A percentile compares a stretch with the other conserved stretches of the same genome.
These are phyloP conservation scores for Cryptoblepharus egeriae DNA, from an alignment of 2,797 vertebrate species.

Conservation along the genomic window DNA sequence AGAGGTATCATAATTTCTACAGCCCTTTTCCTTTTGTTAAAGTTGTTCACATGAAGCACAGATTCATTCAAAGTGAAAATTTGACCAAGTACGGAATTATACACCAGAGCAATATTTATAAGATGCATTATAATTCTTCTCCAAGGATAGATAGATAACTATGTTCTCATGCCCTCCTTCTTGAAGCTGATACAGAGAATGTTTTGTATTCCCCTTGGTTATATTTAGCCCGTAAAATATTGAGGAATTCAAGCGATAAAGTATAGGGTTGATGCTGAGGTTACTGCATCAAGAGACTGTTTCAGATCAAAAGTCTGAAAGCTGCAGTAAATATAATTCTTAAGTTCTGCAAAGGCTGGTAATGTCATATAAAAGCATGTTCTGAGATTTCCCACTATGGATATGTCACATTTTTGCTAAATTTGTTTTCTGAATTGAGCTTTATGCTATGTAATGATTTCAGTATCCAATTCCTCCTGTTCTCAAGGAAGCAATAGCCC, in stretches of 20 bases:
- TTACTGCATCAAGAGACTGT: conserved; percentile 33
- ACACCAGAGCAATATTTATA: conserved; percentile 78
- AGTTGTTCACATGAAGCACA: conserved; percentile 62
- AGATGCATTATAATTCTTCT: conserved; percentile 72
- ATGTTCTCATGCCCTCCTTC: conserved; percentile 60
- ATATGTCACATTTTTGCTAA: not conserved
- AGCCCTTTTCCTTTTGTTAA: conserved; percentile 61
- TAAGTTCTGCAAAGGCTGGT: not conserved
- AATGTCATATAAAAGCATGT: not conserved
- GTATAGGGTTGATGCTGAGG: conserved; percentile 32
- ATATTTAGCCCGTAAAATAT: conserved; percentile 46
- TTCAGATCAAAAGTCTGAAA: conserved; percentile 40
- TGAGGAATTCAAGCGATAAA: conserved; percentile 25
- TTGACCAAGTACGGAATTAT: conserved; percentile 73
- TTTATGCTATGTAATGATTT: conserved; percentile 11
- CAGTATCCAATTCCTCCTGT: not conserved
- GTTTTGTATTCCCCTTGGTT: conserved; percentile 59
- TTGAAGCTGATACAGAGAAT: conserved; percentile 64
- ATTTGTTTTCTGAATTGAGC: not conserved
- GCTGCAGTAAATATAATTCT: conserved; percentile 11
- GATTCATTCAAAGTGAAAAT: conserved; percentile 76
- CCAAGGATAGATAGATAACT: conserved; percentile 55
- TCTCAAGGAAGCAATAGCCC: not conserved
- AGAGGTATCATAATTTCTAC: conserved; percentile 71
- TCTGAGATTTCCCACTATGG: conserved; percentile 17